These are phyloP conservation scores for Avahi laniger DNA, from an alignment of 2,797 vertebrate species.

Conservation along the genomic window DNA sequence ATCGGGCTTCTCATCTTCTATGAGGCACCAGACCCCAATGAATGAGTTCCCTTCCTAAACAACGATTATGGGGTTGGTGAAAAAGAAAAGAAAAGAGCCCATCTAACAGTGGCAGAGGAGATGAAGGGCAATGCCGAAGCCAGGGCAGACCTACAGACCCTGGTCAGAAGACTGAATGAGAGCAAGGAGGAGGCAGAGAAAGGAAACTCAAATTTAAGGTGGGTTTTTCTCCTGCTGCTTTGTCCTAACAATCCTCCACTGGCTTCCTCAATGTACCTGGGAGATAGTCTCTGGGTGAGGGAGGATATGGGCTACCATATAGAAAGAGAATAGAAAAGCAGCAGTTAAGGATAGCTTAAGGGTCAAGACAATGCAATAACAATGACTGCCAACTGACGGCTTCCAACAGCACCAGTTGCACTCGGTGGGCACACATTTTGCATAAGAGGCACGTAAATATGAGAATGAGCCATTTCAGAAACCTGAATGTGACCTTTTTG, in stretches of 20 bases:
- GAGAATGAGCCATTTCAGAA: not conserved
- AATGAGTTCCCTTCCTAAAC: not conserved
- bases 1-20: not conserved
- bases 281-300: not conserved
- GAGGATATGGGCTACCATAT: not conserved
- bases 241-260: accelerated
- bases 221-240: not conserved
- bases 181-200: too few species aligned
- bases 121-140: accelerated
- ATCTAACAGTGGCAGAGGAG: not conserved
- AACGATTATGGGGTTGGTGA: accelerated
- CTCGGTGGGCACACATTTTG: accelerated
- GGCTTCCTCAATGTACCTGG: accelerated
- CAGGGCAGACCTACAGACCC: not conserved
- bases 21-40: not conserved
- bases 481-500: not conserved
- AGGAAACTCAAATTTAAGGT: not conserved
- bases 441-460: accelerated
- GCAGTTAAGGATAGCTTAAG: not conserved
- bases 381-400: not conserved
- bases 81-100: not conserved
- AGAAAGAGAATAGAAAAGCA: not conserved
- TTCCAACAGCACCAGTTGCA: not conserved
- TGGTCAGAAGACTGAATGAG: not conserved
- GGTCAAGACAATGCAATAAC: not conserved